Evolutionary conservation across 1,140 invertebrate genomes (phyloP).

Genomic region (Lysiphlebus fabarum): DNA sequence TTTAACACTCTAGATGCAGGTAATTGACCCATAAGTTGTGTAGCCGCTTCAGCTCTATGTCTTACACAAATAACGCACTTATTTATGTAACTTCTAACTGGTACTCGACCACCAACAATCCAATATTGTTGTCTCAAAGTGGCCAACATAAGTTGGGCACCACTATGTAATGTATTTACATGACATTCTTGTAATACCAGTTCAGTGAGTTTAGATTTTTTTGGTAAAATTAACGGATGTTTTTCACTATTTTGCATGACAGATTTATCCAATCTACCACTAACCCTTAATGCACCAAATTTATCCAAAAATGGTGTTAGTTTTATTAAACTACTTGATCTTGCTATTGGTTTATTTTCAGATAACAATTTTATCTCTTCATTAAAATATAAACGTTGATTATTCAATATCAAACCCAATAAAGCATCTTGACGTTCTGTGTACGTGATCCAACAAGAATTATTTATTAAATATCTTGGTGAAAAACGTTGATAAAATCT

Average conservation of each 20-base stretch:
- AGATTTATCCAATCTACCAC: background rate
- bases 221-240: slow-evolving; percentile 6
- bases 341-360: background rate
- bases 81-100: no score
- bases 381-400: background rate
- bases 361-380: background rate
- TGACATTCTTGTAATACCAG: slow-evolving; percentile 31
- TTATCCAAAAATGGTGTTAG: slow-evolving; percentile 5
- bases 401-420: slow-evolving; percentile 3
- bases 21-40: slow-evolving; percentile 1
- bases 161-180: slow-evolving; percentile 28
- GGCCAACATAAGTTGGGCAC: no score
- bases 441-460: background rate
- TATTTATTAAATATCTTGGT: background rate
- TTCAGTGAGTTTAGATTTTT: background rate
- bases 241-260: background rate
- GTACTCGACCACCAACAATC: no score
- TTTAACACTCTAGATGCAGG: background rate
- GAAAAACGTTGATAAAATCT: background rate
- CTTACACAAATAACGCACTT: no score
- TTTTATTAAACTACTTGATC: background rate
- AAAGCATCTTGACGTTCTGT: background rate
- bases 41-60: no score
- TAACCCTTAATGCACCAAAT: slow-evolving; percentile 1
- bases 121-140: no score